A percentile compares a stretch with the other conserved stretches of the same genome.
Evolutionary conservation across 2,888 invertebrate species (phyloP).

Genomic region (Temnothorax rugatulus): DNA sequence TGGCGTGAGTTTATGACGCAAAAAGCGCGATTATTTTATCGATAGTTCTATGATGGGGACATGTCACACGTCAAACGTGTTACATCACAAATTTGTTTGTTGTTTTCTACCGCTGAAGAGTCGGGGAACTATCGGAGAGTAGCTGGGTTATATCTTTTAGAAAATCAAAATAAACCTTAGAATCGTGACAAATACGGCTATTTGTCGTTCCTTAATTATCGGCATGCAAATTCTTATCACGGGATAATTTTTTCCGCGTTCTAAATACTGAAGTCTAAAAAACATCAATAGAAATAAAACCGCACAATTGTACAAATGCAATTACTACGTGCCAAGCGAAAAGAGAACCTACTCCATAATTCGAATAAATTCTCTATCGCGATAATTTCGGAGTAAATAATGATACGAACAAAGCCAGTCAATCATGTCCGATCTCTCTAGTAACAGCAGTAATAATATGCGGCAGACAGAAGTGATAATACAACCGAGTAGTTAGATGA

Average conservation of each 20-base stretch:
- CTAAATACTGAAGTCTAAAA: background rate
- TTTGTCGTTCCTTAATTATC: background rate
- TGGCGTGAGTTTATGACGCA: background rate
- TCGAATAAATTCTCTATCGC: background rate
- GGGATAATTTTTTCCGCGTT: background rate
- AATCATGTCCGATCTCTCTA: background rate
- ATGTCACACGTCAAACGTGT: background rate
- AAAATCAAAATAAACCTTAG: background rate
- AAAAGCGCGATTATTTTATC: conserved; percentile 15
- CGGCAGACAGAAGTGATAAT: background rate
- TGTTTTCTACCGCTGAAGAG: background rate
- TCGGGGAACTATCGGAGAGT: background rate
- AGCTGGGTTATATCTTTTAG: background rate
- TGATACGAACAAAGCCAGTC: background rate
- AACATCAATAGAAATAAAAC: background rate
- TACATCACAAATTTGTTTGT: background rate
- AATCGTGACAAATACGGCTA: background rate
- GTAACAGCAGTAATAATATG: background rate
- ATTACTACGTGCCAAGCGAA: background rate
- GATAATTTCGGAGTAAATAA: conserved; percentile 11
- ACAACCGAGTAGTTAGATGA: background rate
- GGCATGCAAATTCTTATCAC: background rate
- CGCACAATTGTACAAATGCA: background rate
- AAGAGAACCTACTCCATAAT: background rate
- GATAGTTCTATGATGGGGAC: background rate